Conservation (phyloP, 2,113 vertebrate genomes). For the Carettochelys insculpta region DNA sequence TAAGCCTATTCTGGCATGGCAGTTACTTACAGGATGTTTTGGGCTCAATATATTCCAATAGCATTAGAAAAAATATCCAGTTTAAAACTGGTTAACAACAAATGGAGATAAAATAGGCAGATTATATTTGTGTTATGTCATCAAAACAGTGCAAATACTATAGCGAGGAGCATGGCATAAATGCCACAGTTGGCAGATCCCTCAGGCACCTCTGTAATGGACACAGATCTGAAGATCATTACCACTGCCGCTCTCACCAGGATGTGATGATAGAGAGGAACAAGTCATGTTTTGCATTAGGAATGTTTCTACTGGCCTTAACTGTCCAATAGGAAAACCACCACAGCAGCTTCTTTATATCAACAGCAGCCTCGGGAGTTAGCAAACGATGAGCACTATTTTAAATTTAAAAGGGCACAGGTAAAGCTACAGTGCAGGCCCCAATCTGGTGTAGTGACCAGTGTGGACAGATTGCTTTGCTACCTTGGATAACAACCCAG, state of each 20-base stretch:
- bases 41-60: not conserved
- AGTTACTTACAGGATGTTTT: fast-evolving
- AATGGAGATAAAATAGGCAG: not conserved
- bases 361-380: not conserved
- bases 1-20: not conserved
- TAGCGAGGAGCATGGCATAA: not conserved
- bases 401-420: not conserved
- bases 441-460: not conserved
- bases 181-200: not conserved
- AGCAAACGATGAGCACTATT: not conserved
- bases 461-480: no score
- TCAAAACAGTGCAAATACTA: not conserved
- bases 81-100: not conserved
- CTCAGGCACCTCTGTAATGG: not conserved
- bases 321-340: not conserved
- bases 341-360: not conserved
- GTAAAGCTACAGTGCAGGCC: not conserved
- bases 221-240: not conserved
- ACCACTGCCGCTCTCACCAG: not conserved
- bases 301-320: not conserved
- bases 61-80: not conserved
- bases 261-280: not conserved
- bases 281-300: not conserved
- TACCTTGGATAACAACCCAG: fast-evolving
- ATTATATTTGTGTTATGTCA: not conserved